Evolutionary conservation across 2,888 invertebrate species (phyloP).

Genomic region (Ectropis crepuscularia): DNA sequence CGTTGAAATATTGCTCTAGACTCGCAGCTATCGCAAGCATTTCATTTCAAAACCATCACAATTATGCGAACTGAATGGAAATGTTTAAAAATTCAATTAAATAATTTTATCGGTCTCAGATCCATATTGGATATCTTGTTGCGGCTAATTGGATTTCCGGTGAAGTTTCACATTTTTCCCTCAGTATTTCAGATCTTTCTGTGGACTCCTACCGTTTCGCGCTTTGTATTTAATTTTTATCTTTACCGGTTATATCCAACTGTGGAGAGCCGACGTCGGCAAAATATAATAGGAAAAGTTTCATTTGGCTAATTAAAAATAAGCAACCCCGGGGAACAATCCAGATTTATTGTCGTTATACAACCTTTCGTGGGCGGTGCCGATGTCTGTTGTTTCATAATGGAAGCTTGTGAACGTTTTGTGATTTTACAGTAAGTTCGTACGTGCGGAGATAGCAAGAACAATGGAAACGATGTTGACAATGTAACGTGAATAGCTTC

Average conservation of each 20-base stretch:
- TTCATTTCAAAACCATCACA: slow-evolving; percentile 42
- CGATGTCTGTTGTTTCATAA: slow-evolving; percentile 61
- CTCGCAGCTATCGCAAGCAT: slow-evolving; percentile 45
- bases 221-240: slow-evolving; percentile 73
- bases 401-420: slow-evolving; percentile 64
- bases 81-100: slow-evolving; percentile 59
- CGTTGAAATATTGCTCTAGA: slow-evolving; percentile 67
- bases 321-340: slow-evolving; percentile 70
- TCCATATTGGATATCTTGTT: slow-evolving; percentile 67
- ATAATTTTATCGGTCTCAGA: slow-evolving; percentile 62
- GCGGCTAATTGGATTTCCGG: slow-evolving; percentile 74
- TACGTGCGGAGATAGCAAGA: slow-evolving; percentile 54
- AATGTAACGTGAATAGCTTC: slow-evolving; percentile 58
- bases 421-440: slow-evolving; percentile 42
- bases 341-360: slow-evolving; percentile 72
- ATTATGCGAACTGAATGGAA: slow-evolving; percentile 36
- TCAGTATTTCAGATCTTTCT: slow-evolving; percentile 53
- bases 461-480: slow-evolving; percentile 62
- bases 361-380: slow-evolving; percentile 61
- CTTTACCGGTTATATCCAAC: slow-evolving; percentile 46
- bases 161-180: slow-evolving; percentile 64
- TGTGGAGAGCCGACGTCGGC: slow-evolving; percentile 59
- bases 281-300: slow-evolving; percentile 78
- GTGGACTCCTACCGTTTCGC: slow-evolving; percentile 48
- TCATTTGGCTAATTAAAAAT: slow-evolving; percentile 82